Base-by-base conservation (phyloP, 1,140 invertebrate species). In the Anoplophora glabripennis region DNA sequence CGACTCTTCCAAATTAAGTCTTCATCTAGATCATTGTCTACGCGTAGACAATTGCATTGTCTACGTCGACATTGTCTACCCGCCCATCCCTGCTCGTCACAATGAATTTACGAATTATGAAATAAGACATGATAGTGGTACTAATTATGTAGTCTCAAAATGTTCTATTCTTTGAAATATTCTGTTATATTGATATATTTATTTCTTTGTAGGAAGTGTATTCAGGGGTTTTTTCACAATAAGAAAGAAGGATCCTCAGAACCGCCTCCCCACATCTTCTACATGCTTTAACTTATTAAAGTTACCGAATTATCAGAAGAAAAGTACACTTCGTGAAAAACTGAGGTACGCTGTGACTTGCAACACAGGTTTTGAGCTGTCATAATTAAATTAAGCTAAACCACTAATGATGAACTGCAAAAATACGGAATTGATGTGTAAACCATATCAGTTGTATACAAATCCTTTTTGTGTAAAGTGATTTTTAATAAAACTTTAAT, bases 241-340 rank as follows among this genome's bases (percentile, higher is more conserved):
- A 67, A 81, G 92, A 34, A 96, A 95, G 72, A 93, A 93, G 72
- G 95, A 98, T 78, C 94, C 96, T 0, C 87, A 96, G 46, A 93
- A 96, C 74, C 84, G 97, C 33, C 82, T 99, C 35, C 98, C 97
- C 18, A 99, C 98, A 0, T 97, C 96, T 0, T 99, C 97, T 0
- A 99, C 98, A 0, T 99, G 98, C 75, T 99, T 99, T 78, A 99
- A 99, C 80, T 82, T 99, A 21, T 83, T 99, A 10, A 99, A 99
- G 76, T 79, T 99, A 67, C 98, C 98, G 51, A 99, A 99, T 78
- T 99, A 99, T 76, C 94, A 96, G 73, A 96, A 96, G 75, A 94
- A 96, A 72, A 89, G 89, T 64, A 96, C 94, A 1, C 78, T 99
- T 8, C 80, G 93, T 18, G 96, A 99, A 63, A 99, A 99, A 80